Evolutionary conservation across 92 coral and sea anemone genomes (phyloP).

Genomic region (Actinernus sp.): DNA sequence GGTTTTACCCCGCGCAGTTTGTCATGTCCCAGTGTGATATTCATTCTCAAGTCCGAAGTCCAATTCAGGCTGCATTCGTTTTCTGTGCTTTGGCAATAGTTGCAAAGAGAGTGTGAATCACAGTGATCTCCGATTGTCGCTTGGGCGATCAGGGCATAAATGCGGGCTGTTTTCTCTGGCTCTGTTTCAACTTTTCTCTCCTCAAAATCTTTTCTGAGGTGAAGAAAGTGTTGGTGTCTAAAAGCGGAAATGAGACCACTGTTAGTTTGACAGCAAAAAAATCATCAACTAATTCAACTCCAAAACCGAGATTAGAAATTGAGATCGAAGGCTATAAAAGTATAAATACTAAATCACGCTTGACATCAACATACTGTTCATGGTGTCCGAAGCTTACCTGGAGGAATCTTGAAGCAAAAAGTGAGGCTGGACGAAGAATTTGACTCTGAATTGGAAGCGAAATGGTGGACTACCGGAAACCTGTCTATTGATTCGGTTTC

Average conservation of each 20-base stretch:
- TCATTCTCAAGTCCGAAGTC: slow-evolving; percentile 78
- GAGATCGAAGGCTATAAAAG: too few species aligned
- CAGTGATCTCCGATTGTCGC: slow-evolving; percentile 91
- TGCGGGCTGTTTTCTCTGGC: slow-evolving; percentile 64
- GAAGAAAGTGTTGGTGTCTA: slow-evolving; percentile 92
- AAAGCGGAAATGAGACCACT: slow-evolving; percentile 24
- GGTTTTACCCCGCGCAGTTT: slow-evolving; percentile 78
- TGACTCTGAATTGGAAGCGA: slow-evolving; percentile 90
- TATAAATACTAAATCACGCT: too few species aligned
- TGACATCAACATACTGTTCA: too few species aligned
- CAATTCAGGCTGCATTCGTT: slow-evolving; percentile 48
- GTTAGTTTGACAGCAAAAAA: slow-evolving; percentile 49
- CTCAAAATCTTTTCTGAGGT: slow-evolving; percentile 79
- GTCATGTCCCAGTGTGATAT: slow-evolving; percentile 76
- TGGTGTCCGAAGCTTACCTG: slow-evolving; percentile 86
- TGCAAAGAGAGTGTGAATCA: slow-evolving; percentile 56
- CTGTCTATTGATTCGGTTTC: slow-evolving; percentile 95
- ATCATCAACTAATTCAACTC: slow-evolving; percentile 24
- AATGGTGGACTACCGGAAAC: slow-evolving; percentile 89
- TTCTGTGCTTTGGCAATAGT: slow-evolving; percentile 62
- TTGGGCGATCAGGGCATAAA: slow-evolving; percentile 85
- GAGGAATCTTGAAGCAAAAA: slow-evolving; percentile 92
- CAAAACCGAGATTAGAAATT: too few species aligned
- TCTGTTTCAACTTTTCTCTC: slow-evolving; percentile 69
- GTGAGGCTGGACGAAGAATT: slow-evolving; percentile 97